Evolutionary conservation across 2,797 vertebrate genomes (phyloP).

Genomic region (Muscicapa comitata): DNA sequence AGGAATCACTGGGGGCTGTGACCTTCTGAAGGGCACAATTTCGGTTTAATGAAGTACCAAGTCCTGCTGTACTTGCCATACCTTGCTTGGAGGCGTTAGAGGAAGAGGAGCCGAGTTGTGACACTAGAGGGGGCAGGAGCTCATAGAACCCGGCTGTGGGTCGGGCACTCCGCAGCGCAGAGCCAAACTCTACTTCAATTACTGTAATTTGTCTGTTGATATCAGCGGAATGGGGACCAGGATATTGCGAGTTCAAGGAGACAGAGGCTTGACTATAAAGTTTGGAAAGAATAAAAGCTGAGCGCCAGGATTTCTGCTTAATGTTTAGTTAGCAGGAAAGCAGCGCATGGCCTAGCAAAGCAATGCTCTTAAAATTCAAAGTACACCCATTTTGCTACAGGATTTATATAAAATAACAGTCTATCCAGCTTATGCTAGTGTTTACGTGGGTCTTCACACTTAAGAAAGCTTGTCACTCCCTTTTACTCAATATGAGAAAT

Average conservation of each 20-base stretch:
- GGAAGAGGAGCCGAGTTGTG: neutral
- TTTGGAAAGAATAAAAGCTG: neutral
- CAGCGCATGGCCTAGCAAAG: neutral
- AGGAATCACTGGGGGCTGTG: neutral
- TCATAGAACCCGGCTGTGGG: neutral
- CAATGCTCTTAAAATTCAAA: neutral
- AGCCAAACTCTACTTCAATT: neutral
- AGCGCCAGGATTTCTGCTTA: neutral
- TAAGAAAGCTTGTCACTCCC: neutral
- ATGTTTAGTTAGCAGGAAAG: neutral
- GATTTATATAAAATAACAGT: neutral
- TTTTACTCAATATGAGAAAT: neutral
- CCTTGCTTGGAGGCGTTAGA: neutral
- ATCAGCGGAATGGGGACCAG: neutral
- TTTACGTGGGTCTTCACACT: neutral
- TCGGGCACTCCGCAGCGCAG: neutral
- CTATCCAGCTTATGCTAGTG: neutral
- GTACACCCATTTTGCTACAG: neutral
- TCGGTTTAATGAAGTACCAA: neutral
- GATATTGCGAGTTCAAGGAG: neutral
- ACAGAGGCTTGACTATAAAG: neutral
- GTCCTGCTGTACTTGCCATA: neutral
- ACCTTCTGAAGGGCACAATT: constrained; percentile 35
- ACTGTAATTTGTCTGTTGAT: neutral
- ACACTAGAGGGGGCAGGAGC: constrained; percentile 53